Conservation (phyloP, 2,113 vertebrate species). For the Speoplatyrhinus poulsoni region DNA sequence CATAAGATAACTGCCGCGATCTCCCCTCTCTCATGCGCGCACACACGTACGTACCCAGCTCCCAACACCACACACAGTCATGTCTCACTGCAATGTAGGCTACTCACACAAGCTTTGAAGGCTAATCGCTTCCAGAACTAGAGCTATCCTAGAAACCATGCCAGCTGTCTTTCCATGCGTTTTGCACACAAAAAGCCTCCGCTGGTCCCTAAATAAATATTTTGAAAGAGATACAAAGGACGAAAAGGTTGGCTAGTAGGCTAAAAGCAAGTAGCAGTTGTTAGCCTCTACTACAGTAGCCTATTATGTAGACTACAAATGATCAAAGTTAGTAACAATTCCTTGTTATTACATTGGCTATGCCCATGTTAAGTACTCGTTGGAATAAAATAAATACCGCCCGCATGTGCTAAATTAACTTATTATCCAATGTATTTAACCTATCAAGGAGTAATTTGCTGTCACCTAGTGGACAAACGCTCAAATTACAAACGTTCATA, state of each 20-base stretch:
- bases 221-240: slow-evolving; percentile 11
- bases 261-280: not conserved
- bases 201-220: slow-evolving; percentile 30
- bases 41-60: slow-evolving; percentile 39
- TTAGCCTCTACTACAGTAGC: not conserved
- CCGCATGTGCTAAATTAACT: not conserved
- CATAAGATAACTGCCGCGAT: slow-evolving; percentile 53
- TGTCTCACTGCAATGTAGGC: slow-evolving; percentile 44
- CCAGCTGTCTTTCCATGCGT: slow-evolving; percentile 53
- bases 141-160: slow-evolving; percentile 51
- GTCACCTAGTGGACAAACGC: slow-evolving; percentile 40
- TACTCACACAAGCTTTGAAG: slow-evolving; percentile 56
- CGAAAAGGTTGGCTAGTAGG: not conserved
- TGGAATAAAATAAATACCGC: slow-evolving; percentile 11
- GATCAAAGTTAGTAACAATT: slow-evolving; percentile 20
- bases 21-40: slow-evolving; percentile 31
- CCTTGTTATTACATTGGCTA: slow-evolving; percentile 1
- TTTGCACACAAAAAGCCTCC: slow-evolving; percentile 41
- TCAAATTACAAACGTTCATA: slow-evolving; percentile 12
- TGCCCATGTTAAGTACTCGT: not conserved
- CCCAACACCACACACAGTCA: slow-evolving; percentile 32
- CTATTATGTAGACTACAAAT: slow-evolving; percentile 9
- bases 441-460: not conserved
- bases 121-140: slow-evolving; percentile 73
- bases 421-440: too few relatives aligned